A percentile compares a stretch with the other conserved stretches of the same genome.
Evolutionary conservation across 2,113 vertebrate genomes (phyloP).

Genomic region (Corythaeola cristata): DNA sequence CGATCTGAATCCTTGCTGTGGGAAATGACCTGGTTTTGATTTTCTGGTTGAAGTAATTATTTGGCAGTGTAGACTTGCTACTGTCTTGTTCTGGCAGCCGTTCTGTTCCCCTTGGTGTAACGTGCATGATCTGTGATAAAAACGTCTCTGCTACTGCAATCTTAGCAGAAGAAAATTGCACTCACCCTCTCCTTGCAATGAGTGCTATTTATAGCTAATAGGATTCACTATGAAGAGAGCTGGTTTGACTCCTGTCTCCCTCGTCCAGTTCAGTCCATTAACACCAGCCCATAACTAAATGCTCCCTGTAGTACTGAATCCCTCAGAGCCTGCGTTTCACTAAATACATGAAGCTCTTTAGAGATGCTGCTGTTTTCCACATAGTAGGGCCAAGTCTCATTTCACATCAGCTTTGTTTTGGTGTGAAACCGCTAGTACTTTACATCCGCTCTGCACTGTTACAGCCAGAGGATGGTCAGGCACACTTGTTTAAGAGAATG

Average conservation of each 20-base stretch:
- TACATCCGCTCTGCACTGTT: neutral
- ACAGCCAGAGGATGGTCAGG: neutral
- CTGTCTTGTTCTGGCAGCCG: neutral
- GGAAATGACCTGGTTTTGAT: neutral
- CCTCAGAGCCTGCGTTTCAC: neutral
- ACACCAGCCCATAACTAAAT: neutral
- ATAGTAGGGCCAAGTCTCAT: neutral
- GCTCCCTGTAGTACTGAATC: neutral
- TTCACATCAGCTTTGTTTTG: neutral
- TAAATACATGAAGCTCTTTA: neutral
- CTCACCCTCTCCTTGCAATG: neutral
- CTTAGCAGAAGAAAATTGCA: neutral
- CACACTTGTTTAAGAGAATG: neutral
- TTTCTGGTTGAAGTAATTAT: neutral
- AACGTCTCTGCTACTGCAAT: neutral
- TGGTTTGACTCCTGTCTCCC: neutral
- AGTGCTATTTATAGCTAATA: slow-evolving; percentile 30
- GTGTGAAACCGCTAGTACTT: neutral
- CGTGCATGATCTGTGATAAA: neutral
- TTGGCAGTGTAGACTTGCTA: neutral
- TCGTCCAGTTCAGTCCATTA: neutral
- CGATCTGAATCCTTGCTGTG: neutral
- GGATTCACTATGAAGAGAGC: slow-evolving; percentile 5
- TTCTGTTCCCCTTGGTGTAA: neutral
- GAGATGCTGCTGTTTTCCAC: neutral